phyloP scores from a whole-genome alignment of 1,140 invertebrate genomes.

The Paralvinella palmiformis region DNA sequence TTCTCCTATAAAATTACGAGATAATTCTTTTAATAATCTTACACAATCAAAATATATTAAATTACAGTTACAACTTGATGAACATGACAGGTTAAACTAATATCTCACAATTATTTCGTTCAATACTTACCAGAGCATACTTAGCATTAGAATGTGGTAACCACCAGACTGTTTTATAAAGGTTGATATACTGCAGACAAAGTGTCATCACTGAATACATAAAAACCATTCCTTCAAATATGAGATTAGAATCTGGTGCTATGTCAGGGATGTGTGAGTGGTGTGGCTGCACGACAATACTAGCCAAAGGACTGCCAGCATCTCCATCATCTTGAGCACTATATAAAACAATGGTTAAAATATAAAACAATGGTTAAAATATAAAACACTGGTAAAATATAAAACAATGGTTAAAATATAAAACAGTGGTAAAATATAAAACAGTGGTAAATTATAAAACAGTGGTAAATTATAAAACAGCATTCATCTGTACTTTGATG shows the following conservation, averaged over 20 bases:
- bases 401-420: neutral
- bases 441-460: no score
- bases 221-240: slow-evolving; percentile 77
- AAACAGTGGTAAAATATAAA: no score
- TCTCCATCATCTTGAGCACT: neutral
- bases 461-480: no score
- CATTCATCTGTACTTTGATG: no score
- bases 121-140: slow-evolving; percentile 72
- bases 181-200: slow-evolving; percentile 83
- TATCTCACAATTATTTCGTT: neutral
- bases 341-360: neutral
- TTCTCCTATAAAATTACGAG: neutral
- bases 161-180: slow-evolving; percentile 97
- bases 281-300: slow-evolving; percentile 25
- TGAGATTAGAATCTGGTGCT: slow-evolving; percentile 70
- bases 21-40: neutral
- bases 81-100: neutral
- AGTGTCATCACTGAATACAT: slow-evolving; percentile 65
- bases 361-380: neutral
- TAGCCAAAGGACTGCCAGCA: neutral
- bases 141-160: slow-evolving; percentile 81
- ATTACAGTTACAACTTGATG: neutral
- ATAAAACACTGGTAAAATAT: neutral
- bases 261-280: slow-evolving; percentile 64
- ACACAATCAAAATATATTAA: neutral